phyloP scores from a whole-genome alignment of 2,797 vertebrate species.

The Myripristis jacobus region DNA sequence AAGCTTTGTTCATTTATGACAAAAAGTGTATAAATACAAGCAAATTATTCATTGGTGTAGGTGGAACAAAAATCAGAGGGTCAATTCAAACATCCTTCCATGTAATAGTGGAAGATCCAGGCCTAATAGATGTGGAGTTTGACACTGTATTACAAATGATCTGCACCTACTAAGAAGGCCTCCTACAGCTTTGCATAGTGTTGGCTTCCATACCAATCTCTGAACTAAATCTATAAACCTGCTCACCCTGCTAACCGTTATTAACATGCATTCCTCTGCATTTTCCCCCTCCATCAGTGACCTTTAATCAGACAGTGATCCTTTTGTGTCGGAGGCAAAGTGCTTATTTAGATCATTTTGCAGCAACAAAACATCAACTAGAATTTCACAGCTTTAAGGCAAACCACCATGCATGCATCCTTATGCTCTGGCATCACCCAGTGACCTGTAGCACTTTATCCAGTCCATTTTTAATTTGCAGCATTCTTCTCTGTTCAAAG shows the following conservation, averaged over 20 bases:
- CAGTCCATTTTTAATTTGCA: conserved; percentile 29
- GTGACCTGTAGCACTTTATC: conserved; percentile 39
- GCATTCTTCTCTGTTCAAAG: conserved; percentile 37
- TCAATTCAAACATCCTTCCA: no score
- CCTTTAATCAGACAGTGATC: conserved; percentile 50
- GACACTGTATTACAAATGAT: no score
- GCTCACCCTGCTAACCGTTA: conserved; percentile 8
- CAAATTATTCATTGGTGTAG: no score
- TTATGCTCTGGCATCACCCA: conserved; percentile 24
- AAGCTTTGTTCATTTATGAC: no score
- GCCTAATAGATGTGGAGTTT: no score
- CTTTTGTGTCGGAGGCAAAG: conserved; percentile 42
- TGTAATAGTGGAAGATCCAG: no score
- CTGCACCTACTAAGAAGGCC: no score
- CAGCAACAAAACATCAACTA: conserved; percentile 25
- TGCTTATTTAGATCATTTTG: conserved; percentile 58
- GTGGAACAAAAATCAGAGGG: no score
- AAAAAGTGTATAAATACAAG: no score
- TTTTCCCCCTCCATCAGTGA: conserved; percentile 1
- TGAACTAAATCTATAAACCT: conserved; percentile 18
- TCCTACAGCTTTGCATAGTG: not conserved
- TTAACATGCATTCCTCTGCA: conserved; percentile 7
- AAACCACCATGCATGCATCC: conserved; percentile 24
- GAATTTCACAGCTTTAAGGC: conserved; percentile 44
- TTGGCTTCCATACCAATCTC: not conserved